A percentile compares a stretch with the other conserved stretches of the same genome.
These are phyloP conservation scores for Silurus lanzhouensis DNA, from an alignment of 2,797 vertebrate species.

Conservation along the genomic window DNA sequence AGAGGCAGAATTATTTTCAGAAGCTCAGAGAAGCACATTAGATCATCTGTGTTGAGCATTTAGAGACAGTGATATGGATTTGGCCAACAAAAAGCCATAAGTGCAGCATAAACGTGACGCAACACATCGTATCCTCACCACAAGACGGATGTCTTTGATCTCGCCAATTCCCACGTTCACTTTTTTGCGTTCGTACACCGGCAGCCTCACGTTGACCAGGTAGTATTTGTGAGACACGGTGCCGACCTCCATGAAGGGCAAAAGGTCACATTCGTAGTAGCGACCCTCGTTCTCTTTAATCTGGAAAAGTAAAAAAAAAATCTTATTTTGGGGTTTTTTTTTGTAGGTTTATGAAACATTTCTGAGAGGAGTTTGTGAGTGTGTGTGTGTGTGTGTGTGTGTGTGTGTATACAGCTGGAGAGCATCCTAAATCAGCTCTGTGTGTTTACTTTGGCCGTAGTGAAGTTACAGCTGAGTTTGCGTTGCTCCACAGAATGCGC, in stretches of 20 bases:
- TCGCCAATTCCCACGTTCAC: slow-evolving; percentile 92
- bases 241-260: slow-evolving; percentile 95
- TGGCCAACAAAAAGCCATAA: background rate
- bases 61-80: background rate
- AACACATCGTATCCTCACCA: slow-evolving; percentile 75
- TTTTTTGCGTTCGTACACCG: slow-evolving; percentile 87
- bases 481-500: slow-evolving; percentile 86
- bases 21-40: background rate
- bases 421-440: background rate
- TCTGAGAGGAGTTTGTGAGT: too few relatives aligned
- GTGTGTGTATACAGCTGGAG: background rate
- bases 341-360: too few relatives aligned
- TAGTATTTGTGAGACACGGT: slow-evolving; percentile 97
- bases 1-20: background rate
- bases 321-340: too few relatives aligned
- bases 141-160: slow-evolving; percentile 89
- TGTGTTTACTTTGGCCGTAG: slow-evolving; percentile 78
- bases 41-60: too few relatives aligned
- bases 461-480: slow-evolving; percentile 89
- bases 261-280: slow-evolving; percentile 88
- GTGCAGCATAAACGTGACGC: background rate
- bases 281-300: slow-evolving; percentile 86
- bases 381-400: background rate
- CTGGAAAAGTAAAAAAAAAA: slow-evolving; percentile 62
- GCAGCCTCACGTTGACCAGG: slow-evolving; percentile 93